Evolutionary conservation across 2,113 vertebrate species (phyloP).

Genomic region (Python bivittatus): DNA sequence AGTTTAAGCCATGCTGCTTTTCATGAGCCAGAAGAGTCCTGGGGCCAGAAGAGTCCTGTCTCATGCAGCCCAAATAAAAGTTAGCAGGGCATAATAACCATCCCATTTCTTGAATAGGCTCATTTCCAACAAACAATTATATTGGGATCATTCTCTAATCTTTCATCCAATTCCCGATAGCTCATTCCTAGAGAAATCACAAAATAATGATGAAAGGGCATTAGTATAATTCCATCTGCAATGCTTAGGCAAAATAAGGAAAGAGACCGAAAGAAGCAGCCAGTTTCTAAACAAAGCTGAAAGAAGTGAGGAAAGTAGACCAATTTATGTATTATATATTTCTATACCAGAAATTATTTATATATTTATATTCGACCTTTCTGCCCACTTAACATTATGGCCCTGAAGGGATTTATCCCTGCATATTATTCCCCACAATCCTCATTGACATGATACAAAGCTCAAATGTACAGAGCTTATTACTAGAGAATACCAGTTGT

Average conservation of each 20-base stretch:
- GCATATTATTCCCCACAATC: too few relatives aligned
- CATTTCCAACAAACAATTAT: conserved; percentile 92
- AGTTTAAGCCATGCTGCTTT: background rate
- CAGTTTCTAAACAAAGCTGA: background rate
- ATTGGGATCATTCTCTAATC: conserved; percentile 95
- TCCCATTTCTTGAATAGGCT: conserved; percentile 19
- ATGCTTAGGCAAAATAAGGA: background rate
- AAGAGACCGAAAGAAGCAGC: background rate
- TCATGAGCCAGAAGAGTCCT: background rate
- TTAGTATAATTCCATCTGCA: background rate
- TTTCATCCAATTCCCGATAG: conserved; percentile 94
- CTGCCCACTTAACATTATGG: background rate
- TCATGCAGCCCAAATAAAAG: background rate
- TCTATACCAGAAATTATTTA: too few relatives aligned
- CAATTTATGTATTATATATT: too few relatives aligned
- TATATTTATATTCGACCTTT: too few relatives aligned
- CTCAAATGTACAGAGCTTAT: too few relatives aligned
- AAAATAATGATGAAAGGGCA: background rate
- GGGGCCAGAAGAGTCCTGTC: background rate
- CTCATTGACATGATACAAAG: too few relatives aligned
- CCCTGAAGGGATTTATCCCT: too few relatives aligned
- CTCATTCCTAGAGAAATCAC: conserved; percentile 85
- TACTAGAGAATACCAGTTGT: too few relatives aligned
- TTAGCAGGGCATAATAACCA: background rate
- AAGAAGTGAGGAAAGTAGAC: too few relatives aligned